phyloP scores from a whole-genome alignment of 2,113 vertebrate genomes.

The Pimephales promelas region DNA sequence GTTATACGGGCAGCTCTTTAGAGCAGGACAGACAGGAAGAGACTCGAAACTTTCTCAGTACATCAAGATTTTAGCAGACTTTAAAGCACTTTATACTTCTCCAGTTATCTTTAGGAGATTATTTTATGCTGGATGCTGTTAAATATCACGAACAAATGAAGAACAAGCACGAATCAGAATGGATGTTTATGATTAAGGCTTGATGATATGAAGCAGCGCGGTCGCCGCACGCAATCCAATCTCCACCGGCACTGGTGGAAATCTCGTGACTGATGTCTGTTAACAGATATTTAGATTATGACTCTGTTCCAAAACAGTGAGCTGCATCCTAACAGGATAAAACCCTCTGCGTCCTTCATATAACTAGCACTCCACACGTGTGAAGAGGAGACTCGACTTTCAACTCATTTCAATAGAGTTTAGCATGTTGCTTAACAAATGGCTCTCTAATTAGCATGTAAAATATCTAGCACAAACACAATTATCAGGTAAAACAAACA shows the following conservation, averaged over 20 bases:
- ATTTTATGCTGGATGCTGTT: background rate
- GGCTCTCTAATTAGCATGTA: background rate
- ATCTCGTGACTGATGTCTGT: no score
- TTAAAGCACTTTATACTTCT: background rate
- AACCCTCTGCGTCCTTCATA: background rate
- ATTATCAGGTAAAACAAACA: no score
- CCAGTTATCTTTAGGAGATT: background rate
- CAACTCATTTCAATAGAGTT: no score
- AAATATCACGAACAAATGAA: background rate
- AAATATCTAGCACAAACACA: no score
- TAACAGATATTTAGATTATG: background rate
- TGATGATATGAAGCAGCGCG: background rate
- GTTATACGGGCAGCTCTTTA: no score
- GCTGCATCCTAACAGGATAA: background rate
- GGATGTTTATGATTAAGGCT: background rate
- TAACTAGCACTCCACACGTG: background rate
- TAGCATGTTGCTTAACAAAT: background rate
- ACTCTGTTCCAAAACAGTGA: background rate
- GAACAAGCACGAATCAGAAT: background rate
- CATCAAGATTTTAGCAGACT: background rate
- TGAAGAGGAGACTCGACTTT: no score
- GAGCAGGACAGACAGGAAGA: constrained; percentile 11
- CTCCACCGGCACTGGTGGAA: no score
- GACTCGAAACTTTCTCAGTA: background rate
- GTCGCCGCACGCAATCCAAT: background rate